Base-by-base conservation (phyloP, 2,797 vertebrate genomes). In the Trichosurus vulpecula region DNA sequence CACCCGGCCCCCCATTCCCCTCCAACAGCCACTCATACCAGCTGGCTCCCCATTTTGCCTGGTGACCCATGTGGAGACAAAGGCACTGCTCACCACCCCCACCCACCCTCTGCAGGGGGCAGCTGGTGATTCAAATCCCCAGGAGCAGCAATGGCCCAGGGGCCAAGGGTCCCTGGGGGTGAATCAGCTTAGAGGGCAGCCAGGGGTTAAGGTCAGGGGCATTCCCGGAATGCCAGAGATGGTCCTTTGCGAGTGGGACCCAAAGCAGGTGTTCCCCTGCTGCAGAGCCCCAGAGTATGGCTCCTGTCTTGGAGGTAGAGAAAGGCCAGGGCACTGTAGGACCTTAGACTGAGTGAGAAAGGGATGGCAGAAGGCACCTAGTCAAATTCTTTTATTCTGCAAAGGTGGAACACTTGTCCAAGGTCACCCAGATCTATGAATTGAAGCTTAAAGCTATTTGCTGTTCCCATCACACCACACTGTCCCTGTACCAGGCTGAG, bases 121-220 rank as follows among this genome's bases (percentile, higher is more conserved):
- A 95, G 94, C 97, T 97, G 98, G 97, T 98, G 98, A 98, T 98
- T 98, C 98, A 98, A 93, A 97, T 96, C 95, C 97, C 97, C 97
- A 97, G 90, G 96, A 97, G 95, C 92, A 74, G 35, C n/a, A 74
- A 2, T n/a, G n/a, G 61, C 35, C n/a, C 66, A 9, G 16, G 58
- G 66, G 35, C 95, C 2, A 94, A 92, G 93, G 97, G 97, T 93
- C 94, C 93, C 93, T 89, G 92, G 95, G 94, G 94, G 96, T 98
- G 98, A 98, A 97, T 98, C 98, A 98, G 97, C 58, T 96, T 54
- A 93, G 96, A 97, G 97, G 91, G 96, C 10, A 95, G 97, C 30
- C 35, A 96, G 95, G 74, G 66, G n/a, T 74, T 93, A 0, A 0
- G 96, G 97, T 94, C 97, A 97, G 92, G 61, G 52, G 61, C 90